phyloP scores from a whole-genome alignment of 2,113 vertebrate species.

The Macroglossus sobrinus region DNA sequence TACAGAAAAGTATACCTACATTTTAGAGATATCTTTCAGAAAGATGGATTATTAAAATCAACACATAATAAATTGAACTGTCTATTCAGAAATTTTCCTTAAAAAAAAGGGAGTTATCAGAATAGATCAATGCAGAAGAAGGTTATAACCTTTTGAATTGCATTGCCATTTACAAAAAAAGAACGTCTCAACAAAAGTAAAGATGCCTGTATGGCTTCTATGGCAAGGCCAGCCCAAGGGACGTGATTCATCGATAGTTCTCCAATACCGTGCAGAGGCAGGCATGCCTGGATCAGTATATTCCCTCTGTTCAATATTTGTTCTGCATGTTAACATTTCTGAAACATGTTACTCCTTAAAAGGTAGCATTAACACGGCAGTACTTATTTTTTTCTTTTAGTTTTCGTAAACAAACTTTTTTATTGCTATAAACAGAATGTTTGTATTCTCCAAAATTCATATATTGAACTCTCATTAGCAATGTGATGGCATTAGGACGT shows the following conservation, averaged over 20 bases:
- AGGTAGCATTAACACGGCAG: not conserved
- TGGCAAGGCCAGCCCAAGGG: not conserved
- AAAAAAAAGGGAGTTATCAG: not conserved
- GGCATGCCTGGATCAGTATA: accelerated
- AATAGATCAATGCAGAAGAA: not conserved
- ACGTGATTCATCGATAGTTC: not conserved
- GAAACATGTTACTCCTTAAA: not conserved
- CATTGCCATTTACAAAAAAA: not conserved
- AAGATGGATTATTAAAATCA: not conserved
- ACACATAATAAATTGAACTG: not conserved
- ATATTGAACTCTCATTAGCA: not conserved
- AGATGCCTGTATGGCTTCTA: not conserved
- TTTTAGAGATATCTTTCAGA: not conserved
- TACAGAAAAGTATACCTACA: not conserved
- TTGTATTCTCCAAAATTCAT: not conserved
- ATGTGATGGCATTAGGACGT: not conserved
- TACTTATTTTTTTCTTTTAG: not conserved
- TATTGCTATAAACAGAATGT: not conserved
- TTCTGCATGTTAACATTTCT: not conserved
- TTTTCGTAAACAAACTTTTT: not conserved
- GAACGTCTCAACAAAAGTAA: not conserved
- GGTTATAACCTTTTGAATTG: not conserved
- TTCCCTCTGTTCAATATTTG: not conserved
- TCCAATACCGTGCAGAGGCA: not conserved
- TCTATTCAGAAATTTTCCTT: not conserved